Percentiles rank a stretch among this genome's conserved stretches.
phyloP scores from a whole-genome alignment of 1,140 invertebrate species.

The Pararge aegeria region DNA sequence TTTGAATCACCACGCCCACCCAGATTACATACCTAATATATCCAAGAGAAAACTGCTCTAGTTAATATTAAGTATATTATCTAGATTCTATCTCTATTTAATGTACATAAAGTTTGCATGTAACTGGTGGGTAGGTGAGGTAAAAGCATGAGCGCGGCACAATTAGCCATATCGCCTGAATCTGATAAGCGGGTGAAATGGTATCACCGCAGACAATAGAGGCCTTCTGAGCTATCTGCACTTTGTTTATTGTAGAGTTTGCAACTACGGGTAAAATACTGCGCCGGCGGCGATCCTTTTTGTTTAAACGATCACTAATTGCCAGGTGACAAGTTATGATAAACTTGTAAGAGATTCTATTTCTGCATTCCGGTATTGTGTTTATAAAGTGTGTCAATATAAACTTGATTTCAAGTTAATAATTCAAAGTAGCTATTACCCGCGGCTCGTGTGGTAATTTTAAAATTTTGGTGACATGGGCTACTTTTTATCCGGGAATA shows the following conservation, averaged over 20 bases:
- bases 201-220: conserved; percentile 34
- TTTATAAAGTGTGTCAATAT: too few species aligned
- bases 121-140: conserved; percentile 8
- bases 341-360: too few species aligned
- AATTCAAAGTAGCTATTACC: too few species aligned
- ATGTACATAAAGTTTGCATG: conserved; percentile 1
- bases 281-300: not conserved
- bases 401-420: too few species aligned
- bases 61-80: not conserved
- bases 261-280: not conserved
- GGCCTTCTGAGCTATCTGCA: conserved; percentile 19
- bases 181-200: conserved; percentile 43
- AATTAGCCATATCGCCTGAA: conserved; percentile 51
- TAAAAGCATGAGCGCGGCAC: conserved; percentile 50
- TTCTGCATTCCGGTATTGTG: too few species aligned
- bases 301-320: not conserved
- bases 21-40: too few species aligned
- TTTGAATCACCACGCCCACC: too few species aligned
- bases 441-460: too few species aligned
- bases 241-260: conserved; percentile 30
- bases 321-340: too few species aligned
- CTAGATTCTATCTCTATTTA: not conserved
- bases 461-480: too few species aligned
- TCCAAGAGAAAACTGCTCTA: too few species aligned
- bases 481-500: too few species aligned